Percentiles rank a stretch among this genome's conserved stretches.
Evolutionary conservation across 2,888 invertebrate genomes (phyloP).

Genomic region (Macaria liturata): DNA sequence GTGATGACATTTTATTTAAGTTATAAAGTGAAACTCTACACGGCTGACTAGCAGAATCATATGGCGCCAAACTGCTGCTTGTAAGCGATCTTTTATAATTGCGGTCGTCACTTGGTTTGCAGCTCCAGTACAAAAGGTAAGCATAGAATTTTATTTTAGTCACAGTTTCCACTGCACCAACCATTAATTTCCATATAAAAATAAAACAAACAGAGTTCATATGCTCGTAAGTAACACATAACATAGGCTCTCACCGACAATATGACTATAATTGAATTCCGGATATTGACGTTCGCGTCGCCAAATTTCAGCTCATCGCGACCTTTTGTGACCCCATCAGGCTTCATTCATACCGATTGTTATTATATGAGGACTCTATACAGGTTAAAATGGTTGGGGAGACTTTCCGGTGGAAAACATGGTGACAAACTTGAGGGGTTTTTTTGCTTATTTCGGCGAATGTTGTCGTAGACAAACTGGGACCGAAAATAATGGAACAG

Average conservation of each 20-base stretch:
- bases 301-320: conserved; percentile 47
- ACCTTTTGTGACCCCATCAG: conserved; percentile 37
- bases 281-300: conserved; percentile 45
- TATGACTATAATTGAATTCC: conserved; percentile 51
- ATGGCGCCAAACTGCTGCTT: too few species aligned
- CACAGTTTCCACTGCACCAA: too few species aligned
- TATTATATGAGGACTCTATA: conserved; percentile 27
- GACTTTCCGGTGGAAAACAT: conserved; percentile 11
- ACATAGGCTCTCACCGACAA: conserved; percentile 40
- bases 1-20: too few species aligned
- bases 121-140: too few species aligned
- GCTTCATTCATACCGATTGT: conserved; percentile 31
- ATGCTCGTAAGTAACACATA: conserved; percentile 19
- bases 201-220: not conserved
- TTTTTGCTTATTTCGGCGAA: not conserved
- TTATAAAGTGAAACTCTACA: too few species aligned
- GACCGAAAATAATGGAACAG: not conserved
- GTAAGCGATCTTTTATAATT: too few species aligned
- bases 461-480: not conserved
- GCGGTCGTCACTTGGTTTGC: too few species aligned
- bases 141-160: too few species aligned
- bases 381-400: conserved; percentile 23
- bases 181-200: too few species aligned
- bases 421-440: conserved; percentile 7
- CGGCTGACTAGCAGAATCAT: too few species aligned